A percentile compares a stretch with the other conserved stretches of the same genome.
phyloP scores from a whole-genome alignment of 2,888 invertebrate genomes.

The Galerucella pusilla region DNA sequence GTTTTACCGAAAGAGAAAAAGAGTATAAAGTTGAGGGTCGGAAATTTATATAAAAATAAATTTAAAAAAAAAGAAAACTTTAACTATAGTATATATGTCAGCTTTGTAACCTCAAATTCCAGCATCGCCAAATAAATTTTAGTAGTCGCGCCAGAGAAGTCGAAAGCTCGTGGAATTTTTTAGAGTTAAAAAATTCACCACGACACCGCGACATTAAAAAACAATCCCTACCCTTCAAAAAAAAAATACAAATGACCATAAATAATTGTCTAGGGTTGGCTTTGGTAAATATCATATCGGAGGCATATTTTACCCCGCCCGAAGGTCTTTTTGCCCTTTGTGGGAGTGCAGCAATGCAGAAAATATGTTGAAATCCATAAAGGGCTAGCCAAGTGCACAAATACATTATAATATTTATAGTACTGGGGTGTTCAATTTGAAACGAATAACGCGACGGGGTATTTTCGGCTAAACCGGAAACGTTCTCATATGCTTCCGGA shows the following conservation, averaged over 20 bases:
- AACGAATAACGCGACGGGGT: slow-evolving; percentile 8
- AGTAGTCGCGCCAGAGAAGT: no score
- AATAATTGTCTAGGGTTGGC: slow-evolving; percentile 25
- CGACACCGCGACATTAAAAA: slow-evolving; percentile 16
- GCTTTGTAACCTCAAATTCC: no score
- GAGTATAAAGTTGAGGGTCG: no score
- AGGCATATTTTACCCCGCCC: slow-evolving; percentile 12
- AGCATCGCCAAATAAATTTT: no score
- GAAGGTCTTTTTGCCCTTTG: slow-evolving; percentile 45
- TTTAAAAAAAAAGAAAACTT: no score
- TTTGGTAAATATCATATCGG: slow-evolving; percentile 26
- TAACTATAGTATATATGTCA: no score
- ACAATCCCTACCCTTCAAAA: slow-evolving; percentile 16
- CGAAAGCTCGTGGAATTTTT: no score
- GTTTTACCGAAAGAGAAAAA: no score
- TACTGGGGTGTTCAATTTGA: slow-evolving; percentile 29
- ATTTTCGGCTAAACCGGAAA: slow-evolving; percentile 10
- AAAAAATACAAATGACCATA: slow-evolving; percentile 22
- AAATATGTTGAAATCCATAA: slow-evolving; percentile 55
- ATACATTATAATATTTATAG: slow-evolving; percentile 33
- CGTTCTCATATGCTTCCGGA: slow-evolving; percentile 13
- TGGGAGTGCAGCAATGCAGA: slow-evolving; percentile 50
- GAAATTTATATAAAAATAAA: no score
- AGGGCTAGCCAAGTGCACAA: slow-evolving; percentile 41
- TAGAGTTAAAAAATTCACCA: no score